Evolutionary conservation across 2,113 vertebrate genomes (phyloP).

Genomic region (Menidia beryllina): DNA sequence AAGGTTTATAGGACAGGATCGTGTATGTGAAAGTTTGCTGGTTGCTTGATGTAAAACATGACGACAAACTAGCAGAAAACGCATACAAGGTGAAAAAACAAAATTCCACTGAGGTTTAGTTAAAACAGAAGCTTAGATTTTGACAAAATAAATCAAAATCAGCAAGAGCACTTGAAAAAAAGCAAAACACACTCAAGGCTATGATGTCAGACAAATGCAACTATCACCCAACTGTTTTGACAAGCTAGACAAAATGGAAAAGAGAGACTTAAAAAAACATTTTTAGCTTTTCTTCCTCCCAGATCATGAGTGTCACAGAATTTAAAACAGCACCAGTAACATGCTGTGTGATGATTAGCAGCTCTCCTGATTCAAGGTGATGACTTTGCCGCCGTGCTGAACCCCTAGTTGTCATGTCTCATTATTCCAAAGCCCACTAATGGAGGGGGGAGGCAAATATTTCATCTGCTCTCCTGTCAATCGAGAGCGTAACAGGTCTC

Average conservation of each 20-base stretch:
- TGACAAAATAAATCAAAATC: background rate
- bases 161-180: background rate
- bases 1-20: conserved; percentile 60
- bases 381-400: conserved; percentile 60
- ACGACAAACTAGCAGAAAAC: conserved; percentile 41
- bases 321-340: conserved; percentile 33
- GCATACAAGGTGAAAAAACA: conserved; percentile 6
- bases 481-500: conserved; percentile 52
- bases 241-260: conserved; percentile 25
- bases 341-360: conserved; percentile 67
- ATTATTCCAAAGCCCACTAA: conserved; percentile 70
- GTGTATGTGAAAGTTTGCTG: conserved; percentile 41
- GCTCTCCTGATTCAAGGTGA: conserved; percentile 63
- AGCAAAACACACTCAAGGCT: background rate
- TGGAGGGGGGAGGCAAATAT: conserved; percentile 76
- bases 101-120: background rate
- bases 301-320: conserved; percentile 38
- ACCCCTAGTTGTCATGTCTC: conserved; percentile 73
- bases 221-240: background rate
- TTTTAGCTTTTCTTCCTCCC: conserved; percentile 23
- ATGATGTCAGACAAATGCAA: background rate
- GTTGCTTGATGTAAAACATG: conserved; percentile 48
- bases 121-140: background rate
- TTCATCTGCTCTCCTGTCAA: conserved; percentile 70
- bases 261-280: conserved; percentile 47